These are phyloP conservation scores for Ctenodactylus gundi DNA, from an alignment of 2,113 vertebrate species.

Conservation along the genomic window DNA sequence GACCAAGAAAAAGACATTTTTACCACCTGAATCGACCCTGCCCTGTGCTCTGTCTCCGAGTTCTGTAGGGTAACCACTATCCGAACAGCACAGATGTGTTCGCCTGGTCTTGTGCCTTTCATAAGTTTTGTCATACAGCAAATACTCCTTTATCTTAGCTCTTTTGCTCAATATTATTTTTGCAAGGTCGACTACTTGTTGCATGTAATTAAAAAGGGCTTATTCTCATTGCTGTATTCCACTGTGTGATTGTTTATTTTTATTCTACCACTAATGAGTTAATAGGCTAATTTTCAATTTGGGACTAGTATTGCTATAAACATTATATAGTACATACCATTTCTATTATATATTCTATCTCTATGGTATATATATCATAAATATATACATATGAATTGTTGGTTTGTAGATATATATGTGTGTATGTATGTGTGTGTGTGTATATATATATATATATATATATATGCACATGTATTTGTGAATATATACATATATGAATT, in stretches of 20 bases:
- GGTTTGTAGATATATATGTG: too few species aligned
- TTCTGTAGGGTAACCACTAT: neutral
- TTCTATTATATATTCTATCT: neutral
- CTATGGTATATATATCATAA: too few species aligned
- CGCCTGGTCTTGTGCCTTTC: neutral
- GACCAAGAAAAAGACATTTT: neutral
- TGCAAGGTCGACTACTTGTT: neutral
- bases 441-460: too few species aligned
- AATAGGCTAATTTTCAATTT: neutral
- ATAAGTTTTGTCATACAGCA: neutral
- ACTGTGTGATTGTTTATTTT: neutral
- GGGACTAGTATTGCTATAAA: neutral
- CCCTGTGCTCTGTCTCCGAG: too few species aligned
- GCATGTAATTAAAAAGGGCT: neutral
- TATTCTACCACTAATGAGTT: neutral
- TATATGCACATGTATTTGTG: too few species aligned
- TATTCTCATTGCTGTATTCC: neutral
- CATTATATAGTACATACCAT: neutral
- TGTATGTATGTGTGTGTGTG: too few species aligned
- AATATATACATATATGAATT: too few species aligned
- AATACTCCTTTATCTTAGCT: neutral
- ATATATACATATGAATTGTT: too few species aligned
- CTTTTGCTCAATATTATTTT: neutral
- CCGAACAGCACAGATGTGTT: neutral
- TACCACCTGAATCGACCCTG: neutral